Evolutionary conservation across 2,888 invertebrate genomes (phyloP), one percentile per base, ranked within the genome.

Genomic region (Brachyptera putata): DNA sequence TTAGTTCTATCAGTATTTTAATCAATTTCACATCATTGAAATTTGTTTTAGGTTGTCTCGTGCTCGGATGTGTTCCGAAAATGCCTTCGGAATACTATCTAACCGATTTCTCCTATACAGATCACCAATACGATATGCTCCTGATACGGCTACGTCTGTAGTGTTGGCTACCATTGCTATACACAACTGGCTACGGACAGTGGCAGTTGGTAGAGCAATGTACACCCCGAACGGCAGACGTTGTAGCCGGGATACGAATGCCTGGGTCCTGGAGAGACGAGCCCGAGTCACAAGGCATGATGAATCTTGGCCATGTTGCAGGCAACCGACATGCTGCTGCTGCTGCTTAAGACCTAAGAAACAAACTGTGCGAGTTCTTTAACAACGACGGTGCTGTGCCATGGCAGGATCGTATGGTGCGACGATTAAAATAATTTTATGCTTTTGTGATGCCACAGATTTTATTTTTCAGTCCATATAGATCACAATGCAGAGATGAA

Each of bases 91-190:
- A 1, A 26, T 58, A 4, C n/a, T 58, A 3, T 25, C 7, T 30
- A 30, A 21, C 21, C n/a, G 58, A 4, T 49, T 58, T 30, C 58
- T 48, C 2, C 24, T 58, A 22, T 58, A 49, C 16, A 25, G 49
- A 11, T 49, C 49, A 5, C 13, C 58, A 13, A 24, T 58, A 48
- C 13, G 58, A 11, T 49, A 58, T 14, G 58, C 48, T 26, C 58
- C 58, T 13, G 58, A 58, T 3, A 34, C 21, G 13, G 58, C 58
- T 26, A 49, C 26, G 1, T 11, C 25, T 3, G 24, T 55, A 13
- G 34, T 55, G 4, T 4, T n/a, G n/a, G 30, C 34, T 1, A 55
- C 36, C 1, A 5, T 55, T 14, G 30, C 55, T 7, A 3, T 55
- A 3, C 55, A 55, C 55, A 55, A 55, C 30, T 55, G 55, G 55